These are phyloP conservation scores for Drosophila athabasca DNA, from an alignment of 1,140 invertebrate species.

Conservation along the genomic window DNA sequence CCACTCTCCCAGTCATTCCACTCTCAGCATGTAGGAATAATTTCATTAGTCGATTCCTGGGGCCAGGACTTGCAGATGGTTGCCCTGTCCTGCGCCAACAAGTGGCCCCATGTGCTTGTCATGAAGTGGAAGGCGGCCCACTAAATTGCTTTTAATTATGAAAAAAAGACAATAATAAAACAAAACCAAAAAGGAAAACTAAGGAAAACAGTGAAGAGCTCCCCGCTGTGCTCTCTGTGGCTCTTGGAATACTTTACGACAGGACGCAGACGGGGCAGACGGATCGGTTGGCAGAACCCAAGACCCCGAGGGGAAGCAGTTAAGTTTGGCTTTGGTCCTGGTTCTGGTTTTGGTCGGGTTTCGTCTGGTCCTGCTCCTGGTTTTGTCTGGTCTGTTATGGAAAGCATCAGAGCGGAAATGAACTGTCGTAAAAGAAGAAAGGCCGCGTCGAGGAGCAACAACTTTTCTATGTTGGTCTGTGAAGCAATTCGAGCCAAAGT, in stretches of 20 bases:
- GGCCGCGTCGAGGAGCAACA: not conserved
- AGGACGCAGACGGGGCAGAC: constrained; percentile 36
- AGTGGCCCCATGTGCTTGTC: constrained; percentile 49
- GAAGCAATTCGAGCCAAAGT: constrained; percentile 48
- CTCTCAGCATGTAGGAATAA: too few species aligned
- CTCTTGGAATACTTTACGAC: constrained; percentile 50
- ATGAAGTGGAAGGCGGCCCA: not conserved
- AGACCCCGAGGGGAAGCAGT: constrained; percentile 34
- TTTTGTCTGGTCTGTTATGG: not conserved
- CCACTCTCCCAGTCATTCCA: too few species aligned
- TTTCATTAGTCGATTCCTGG: too few species aligned
- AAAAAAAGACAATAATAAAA: constrained; percentile 37
- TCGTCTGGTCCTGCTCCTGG: too few species aligned
- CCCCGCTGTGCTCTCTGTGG: constrained; percentile 41
- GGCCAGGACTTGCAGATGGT: not conserved
- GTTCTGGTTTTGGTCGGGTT: constrained; percentile 1
- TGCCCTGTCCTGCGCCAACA: constrained; percentile 8
- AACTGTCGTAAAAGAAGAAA: constrained; percentile 46
- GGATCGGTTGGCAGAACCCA: constrained; percentile 1
- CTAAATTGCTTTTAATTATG: constrained; percentile 70
- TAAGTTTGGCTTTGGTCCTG: constrained; percentile 16
- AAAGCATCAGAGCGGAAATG: constrained; percentile 41
- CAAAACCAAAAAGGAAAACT: constrained; percentile 19
- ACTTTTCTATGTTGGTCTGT: constrained; percentile 45
- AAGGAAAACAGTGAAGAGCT: constrained; percentile 9